These are phyloP conservation scores for Wasmannia auropunctata DNA, from an alignment of 1,140 invertebrate species.

Conservation along the genomic window DNA sequence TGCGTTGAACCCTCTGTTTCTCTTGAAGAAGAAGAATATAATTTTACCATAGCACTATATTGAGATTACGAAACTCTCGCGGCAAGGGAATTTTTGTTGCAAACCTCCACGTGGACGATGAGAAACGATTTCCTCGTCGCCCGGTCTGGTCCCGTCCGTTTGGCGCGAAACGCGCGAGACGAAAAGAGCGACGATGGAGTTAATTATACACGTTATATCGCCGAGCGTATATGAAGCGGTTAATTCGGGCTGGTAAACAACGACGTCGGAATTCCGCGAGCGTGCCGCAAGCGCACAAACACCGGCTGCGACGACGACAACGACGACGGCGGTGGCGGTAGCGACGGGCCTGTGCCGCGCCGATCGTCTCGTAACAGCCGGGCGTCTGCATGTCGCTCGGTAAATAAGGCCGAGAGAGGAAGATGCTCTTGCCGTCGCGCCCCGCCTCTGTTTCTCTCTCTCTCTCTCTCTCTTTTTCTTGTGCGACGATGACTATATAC, in stretches of 20 bases:
- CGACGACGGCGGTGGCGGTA: background rate
- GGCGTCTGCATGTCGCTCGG: constrained; percentile 49
- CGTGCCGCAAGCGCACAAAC: constrained; percentile 46
- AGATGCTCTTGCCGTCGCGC: background rate
- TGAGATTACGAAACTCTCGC: background rate
- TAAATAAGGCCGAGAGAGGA: constrained; percentile 52
- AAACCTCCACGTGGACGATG: background rate
- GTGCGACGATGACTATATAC: constrained; percentile 4
- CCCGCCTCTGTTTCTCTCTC: background rate
- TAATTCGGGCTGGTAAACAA: constrained; percentile 60
- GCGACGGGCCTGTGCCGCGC: background rate
- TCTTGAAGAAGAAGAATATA: background rate
- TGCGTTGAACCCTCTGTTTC: background rate
- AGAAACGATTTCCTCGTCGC: background rate
- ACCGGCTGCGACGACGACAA: background rate
- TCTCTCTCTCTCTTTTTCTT: constrained; percentile 15
- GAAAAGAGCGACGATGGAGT: constrained; percentile 52
- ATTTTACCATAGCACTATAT: background rate
- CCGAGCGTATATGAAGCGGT: constrained; percentile 51
- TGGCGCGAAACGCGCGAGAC: constrained; percentile 37
- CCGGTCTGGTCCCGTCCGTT: background rate
- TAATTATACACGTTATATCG: constrained; percentile 58
- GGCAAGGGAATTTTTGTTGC: background rate
- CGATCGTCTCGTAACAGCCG: constrained; percentile 57
- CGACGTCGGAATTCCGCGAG: constrained; percentile 52